Conservation (phyloP, 2,888 invertebrate genomes). For the Spilarctia lutea region DNA sequence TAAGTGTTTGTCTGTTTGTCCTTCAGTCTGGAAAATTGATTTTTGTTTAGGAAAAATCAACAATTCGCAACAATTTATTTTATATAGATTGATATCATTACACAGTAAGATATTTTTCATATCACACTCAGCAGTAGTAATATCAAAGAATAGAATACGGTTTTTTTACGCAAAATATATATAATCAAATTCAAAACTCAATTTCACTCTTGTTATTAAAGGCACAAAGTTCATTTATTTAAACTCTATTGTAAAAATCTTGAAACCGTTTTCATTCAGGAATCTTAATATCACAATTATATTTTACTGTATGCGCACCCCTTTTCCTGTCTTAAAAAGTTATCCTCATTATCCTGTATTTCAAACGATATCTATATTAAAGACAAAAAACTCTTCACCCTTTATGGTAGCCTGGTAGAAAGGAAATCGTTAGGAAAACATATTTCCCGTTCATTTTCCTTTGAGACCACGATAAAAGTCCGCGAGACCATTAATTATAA, state of each 20-base stretch:
- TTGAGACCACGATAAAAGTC: conserved; percentile 22
- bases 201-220: background rate
- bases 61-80: background rate
- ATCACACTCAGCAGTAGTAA: background rate
- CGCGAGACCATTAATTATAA: conserved; percentile 31
- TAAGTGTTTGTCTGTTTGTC: too few species aligned
- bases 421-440: conserved; percentile 49
- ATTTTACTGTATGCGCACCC: conserved; percentile 14
- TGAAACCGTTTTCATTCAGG: conserved; percentile 3
- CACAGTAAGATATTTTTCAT: background rate
- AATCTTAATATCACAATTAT: conserved; percentile 18
- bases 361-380: conserved; percentile 31
- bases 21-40: too few species aligned
- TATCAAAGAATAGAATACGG: background rate
- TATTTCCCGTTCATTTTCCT: conserved; percentile 50
- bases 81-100: background rate
- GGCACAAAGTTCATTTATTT: background rate
- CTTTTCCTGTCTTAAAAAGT: conserved; percentile 16
- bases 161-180: background rate
- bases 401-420: conserved; percentile 37
- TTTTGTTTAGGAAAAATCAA: too few species aligned
- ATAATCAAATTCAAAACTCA: background rate
- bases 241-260: background rate
- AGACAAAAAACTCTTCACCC: conserved; percentile 30
- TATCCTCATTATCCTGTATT: conserved; percentile 32